A percentile compares a stretch with the other conserved stretches of the same genome.
Conservation (phyloP, 2,888 invertebrate genomes). For the Myopa testacea region DNA sequence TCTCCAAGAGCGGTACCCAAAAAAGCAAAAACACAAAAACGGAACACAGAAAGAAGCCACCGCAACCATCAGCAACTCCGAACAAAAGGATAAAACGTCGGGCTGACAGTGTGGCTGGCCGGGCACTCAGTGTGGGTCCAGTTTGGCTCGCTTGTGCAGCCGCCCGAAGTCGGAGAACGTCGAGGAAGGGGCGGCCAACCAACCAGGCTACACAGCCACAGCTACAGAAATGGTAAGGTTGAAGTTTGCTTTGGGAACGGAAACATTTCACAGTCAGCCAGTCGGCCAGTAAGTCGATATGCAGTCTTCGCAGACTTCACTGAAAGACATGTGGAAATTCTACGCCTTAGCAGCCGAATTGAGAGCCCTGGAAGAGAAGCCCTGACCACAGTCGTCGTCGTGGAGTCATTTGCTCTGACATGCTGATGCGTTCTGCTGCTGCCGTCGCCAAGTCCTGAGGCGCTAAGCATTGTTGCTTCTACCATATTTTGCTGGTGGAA, state of each 20-base stretch:
- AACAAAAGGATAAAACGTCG: constrained; percentile 16
- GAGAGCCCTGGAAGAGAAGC: constrained; percentile 7
- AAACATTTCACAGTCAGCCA: constrained; percentile 3
- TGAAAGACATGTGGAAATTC: constrained; percentile 33
- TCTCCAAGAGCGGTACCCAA: constrained; percentile 15
- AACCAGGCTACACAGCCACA: background rate
- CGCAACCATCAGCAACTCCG: constrained; percentile 1
- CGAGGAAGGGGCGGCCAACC: background rate
- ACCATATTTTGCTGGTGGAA: constrained; percentile 13
- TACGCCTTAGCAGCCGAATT: background rate
- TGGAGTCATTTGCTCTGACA: constrained; percentile 31
- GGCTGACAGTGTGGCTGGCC: constrained; percentile 39
- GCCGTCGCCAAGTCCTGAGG: constrained; percentile 14
- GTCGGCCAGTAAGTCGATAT: background rate
- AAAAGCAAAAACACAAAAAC: background rate
- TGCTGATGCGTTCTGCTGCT: constrained; percentile 24
- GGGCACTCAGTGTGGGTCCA: constrained; percentile 38
- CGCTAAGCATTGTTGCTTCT: constrained; percentile 28
- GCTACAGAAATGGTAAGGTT: background rate
- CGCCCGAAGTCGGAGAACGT: background rate
- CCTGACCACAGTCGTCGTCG: background rate
- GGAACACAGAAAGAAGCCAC: constrained; percentile 1
- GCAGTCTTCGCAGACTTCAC: background rate
- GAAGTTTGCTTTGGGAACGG: constrained; percentile 13
- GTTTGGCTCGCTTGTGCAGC: constrained; percentile 39